Conservation (phyloP, 1,140 invertebrate species). For the Zaprionus ghesquierei region DNA sequence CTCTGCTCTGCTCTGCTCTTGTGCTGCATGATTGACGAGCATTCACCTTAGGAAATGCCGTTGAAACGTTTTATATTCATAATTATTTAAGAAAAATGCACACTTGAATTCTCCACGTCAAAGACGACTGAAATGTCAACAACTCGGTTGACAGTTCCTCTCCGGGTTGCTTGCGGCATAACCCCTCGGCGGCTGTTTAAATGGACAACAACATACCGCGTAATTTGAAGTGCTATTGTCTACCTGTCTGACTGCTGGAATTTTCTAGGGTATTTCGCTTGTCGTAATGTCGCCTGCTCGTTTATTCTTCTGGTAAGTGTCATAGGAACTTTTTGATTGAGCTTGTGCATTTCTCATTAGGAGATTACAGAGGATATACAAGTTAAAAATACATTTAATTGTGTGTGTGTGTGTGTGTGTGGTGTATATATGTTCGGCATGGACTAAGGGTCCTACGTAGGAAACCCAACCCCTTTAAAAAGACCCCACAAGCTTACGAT, state of each 20-base stretch:
- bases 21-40: slow-evolving; percentile 67
- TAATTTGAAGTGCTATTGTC: slow-evolving; percentile 10
- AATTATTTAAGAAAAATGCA: slow-evolving; percentile 80
- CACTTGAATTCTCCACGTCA: slow-evolving; percentile 58
- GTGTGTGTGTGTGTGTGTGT: no score
- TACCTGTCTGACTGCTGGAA: not conserved
- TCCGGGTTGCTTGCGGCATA: not conserved
- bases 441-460: not conserved
- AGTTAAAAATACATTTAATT: slow-evolving; percentile 10
- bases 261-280: not conserved
- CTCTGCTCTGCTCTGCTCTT: slow-evolving; percentile 2
- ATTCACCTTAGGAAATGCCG: slow-evolving; percentile 55
- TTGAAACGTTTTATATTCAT: slow-evolving; percentile 71
- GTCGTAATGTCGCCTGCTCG: not conserved
- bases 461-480: not conserved
- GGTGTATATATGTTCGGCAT: no score
- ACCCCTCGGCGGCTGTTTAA: not conserved
- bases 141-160: slow-evolving; percentile 56
- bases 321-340: slow-evolving; percentile 72
- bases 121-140: slow-evolving; percentile 69
- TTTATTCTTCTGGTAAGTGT: slow-evolving; percentile 18
- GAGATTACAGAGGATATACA: slow-evolving; percentile 19
- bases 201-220: slow-evolving; percentile 8
- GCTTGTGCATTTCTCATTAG: slow-evolving; percentile 49
- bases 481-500: not conserved